Evolutionary conservation across 2,888 invertebrate genomes (phyloP).

Genomic region (Hymenopus coronatus): DNA sequence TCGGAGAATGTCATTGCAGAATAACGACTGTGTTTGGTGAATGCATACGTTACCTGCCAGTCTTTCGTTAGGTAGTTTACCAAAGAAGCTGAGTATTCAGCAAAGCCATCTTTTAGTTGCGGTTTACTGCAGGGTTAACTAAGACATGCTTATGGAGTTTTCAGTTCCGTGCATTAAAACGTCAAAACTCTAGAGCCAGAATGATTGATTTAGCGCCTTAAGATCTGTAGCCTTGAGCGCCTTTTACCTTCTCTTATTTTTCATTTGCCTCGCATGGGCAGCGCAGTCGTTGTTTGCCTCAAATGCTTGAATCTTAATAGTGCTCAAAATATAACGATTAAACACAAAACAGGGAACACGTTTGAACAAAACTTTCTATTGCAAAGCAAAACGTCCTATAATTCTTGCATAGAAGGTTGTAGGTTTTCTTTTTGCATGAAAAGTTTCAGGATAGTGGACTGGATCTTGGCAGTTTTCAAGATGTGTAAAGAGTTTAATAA

Average conservation of each 20-base stretch:
- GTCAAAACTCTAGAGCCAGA: background rate
- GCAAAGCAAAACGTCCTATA: background rate
- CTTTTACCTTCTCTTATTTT: background rate
- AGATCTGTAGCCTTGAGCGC: background rate
- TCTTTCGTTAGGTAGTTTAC: too few relatives aligned
- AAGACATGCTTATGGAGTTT: background rate
- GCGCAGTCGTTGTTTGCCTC: background rate
- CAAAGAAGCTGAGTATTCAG: too few relatives aligned
- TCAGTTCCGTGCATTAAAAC: background rate
- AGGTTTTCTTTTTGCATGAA: background rate
- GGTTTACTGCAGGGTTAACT: background rate
- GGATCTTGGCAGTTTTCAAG: too few relatives aligned
- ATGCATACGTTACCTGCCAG: too few relatives aligned
- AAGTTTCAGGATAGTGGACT: background rate
- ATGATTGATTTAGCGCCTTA: background rate
- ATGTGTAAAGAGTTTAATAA: too few relatives aligned
- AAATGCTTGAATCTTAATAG: background rate
- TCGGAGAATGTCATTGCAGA: too few relatives aligned
- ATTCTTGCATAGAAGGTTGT: background rate
- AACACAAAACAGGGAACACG: too few relatives aligned
- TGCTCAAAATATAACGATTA: background rate
- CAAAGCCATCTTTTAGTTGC: background rate
- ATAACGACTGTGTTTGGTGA: too few relatives aligned
- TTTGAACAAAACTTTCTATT: background rate
- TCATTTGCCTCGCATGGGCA: background rate